Evolutionary conservation across 1,140 invertebrate species (phyloP), one percentile per base, ranked within the genome.

Genomic region (Diachasma alloeum): DNA sequence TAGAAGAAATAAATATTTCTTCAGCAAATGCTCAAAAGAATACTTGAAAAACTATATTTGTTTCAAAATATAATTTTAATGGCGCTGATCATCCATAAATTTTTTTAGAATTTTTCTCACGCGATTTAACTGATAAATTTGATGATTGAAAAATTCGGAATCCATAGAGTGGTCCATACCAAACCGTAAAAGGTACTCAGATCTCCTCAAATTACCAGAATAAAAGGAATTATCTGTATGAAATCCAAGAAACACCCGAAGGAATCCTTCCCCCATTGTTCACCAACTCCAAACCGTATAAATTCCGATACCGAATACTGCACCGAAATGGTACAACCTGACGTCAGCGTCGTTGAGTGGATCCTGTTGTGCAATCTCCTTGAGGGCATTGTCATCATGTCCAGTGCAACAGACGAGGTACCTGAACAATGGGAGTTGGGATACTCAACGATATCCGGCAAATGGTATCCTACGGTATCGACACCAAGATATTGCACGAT

Each of bases 401-500:
- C 59, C 59, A 63, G 59, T 63, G 59, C 59, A 63, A 63, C 59
- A 31, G 59, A 63, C 59, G 19, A 26, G 59, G 19, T 63, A 26
- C 59, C 59, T 63, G 19, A 63, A 63, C 59, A 63, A 63, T 63
- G 59, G 9, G 22, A 17, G n/a, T 19, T 31, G 19, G 19, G 59
- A 63, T 63, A 4, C 24, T 26, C 59, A 63, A 63, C 24, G 59
- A 63, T 63, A 63, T 63, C 59, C 59, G 59, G 59, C 24, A 63
- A 63, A 63, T 63, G 59, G 59, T 63, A 63, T 63, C 59, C 48
- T 26, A 63, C 59, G 59, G 59, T 63, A 63, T 63, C 59, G 59
- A 26, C 59, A 63, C 59, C 59, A 13, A 13, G 59, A 63, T 63
- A 63, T 63, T 63, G 22, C 1, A 13, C n/a, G 53, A 26, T 63